phyloP scores from a whole-genome alignment of 2,113 vertebrate species.

The Petrocephalus zakoni region DNA sequence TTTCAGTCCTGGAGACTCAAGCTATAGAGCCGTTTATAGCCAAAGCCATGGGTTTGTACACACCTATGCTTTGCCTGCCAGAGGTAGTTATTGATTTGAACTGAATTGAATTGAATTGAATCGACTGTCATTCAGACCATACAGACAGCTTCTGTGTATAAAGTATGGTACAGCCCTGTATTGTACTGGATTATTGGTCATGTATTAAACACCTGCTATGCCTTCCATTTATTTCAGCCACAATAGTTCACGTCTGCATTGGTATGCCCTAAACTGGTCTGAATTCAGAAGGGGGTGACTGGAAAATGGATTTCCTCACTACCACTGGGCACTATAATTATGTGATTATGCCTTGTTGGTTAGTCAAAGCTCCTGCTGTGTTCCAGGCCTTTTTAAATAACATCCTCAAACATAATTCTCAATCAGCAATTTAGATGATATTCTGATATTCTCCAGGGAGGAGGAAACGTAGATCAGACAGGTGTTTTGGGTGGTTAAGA shows the following conservation, averaged over 20 bases:
- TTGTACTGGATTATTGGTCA: neutral
- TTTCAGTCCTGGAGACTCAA: neutral
- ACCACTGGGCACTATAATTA: neutral
- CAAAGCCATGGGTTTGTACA: neutral
- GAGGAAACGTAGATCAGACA: neutral
- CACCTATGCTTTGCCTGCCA: neutral
- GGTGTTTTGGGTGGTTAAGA: neutral
- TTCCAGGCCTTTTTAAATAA: neutral
- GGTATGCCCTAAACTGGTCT: neutral
- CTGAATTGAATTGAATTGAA: too few species aligned
- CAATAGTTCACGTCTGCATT: neutral
- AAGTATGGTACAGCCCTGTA: neutral
- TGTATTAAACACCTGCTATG: neutral
- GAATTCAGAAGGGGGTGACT: neutral
- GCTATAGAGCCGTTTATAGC: neutral
- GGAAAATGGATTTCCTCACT: neutral
- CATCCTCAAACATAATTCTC: neutral
- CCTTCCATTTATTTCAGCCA: neutral
- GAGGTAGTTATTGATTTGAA: neutral
- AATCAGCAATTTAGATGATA: neutral
- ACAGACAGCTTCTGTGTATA: neutral
- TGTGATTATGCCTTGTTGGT: neutral
- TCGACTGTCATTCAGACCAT: too few species aligned
- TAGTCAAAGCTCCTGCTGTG: neutral
- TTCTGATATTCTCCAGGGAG: neutral